These are phyloP conservation scores for Euwallacea similis DNA, from an alignment of 1,140 invertebrate genomes.

Conservation along the genomic window DNA sequence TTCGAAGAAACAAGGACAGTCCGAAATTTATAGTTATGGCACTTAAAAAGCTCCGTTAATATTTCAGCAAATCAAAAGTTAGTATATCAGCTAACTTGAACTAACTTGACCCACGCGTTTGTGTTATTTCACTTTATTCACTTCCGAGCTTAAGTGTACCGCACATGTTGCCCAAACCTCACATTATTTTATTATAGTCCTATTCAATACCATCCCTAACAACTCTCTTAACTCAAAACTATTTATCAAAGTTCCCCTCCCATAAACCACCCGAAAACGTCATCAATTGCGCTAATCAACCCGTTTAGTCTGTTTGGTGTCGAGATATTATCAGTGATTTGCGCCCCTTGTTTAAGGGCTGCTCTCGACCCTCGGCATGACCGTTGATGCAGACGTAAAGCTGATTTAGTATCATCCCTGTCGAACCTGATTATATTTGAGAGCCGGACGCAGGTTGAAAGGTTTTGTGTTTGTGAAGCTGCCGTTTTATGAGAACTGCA, in stretches of 20 bases:
- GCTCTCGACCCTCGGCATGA: neutral
- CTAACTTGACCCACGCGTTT: too few relatives aligned
- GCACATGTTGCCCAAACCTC: too few relatives aligned
- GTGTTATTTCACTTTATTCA: too few relatives aligned
- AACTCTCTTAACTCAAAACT: neutral
- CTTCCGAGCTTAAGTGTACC: too few relatives aligned
- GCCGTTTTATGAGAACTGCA: neutral
- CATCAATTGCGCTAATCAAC: slow-evolving; percentile 37
- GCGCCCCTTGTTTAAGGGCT: slow-evolving; percentile 34
- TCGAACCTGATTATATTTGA: slow-evolving; percentile 20
- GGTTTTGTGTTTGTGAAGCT: slow-evolving; percentile 26
- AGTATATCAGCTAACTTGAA: too few relatives aligned
- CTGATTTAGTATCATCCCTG: slow-evolving; percentile 24
- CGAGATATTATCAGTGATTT: slow-evolving; percentile 40
- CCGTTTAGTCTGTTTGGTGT: slow-evolving; percentile 38
- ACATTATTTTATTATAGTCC: too few relatives aligned
- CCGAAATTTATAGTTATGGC: too few relatives aligned
- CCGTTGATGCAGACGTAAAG: slow-evolving; percentile 24
- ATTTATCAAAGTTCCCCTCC: slow-evolving; percentile 1
- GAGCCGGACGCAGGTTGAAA: slow-evolving; percentile 13
- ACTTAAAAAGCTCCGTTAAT: too few relatives aligned
- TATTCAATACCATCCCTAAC: too few relatives aligned
- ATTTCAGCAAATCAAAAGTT: too few relatives aligned
- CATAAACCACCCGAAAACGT: slow-evolving; percentile 13
- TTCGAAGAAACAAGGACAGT: too few relatives aligned